These are phyloP conservation scores for Sitta carolinensis DNA, from an alignment of 2,797 vertebrate species.

Conservation along the genomic window DNA sequence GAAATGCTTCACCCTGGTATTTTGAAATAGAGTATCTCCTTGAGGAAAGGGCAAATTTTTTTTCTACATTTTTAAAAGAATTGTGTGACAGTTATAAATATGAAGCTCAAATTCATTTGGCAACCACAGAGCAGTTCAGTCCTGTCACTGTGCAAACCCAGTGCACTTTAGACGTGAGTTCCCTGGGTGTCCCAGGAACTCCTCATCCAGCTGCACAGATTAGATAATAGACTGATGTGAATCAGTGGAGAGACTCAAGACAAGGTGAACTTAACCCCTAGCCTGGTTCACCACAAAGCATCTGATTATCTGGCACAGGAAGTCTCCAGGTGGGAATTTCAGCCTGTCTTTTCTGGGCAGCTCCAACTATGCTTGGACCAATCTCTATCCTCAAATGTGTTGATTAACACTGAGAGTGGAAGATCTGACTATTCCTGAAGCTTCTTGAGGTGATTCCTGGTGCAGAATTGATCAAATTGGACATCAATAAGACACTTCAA, in stretches of 20 bases:
- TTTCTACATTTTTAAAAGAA: not conserved
- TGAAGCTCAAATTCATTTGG: not conserved
- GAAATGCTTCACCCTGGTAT: not conserved
- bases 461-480: not conserved
- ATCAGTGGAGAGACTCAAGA: not conserved
- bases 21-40: constrained; percentile 5
- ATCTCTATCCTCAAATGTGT: not conserved
- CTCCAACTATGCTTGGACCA: not conserved
- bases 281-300: not conserved
- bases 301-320: not conserved
- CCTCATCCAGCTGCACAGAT: not conserved
- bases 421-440: not conserved
- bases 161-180: not conserved
- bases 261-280: constrained; percentile 14
- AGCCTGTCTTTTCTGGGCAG: not conserved
- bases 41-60: not conserved
- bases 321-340: constrained; percentile 3
- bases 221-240: not conserved
- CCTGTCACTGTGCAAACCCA: not conserved
- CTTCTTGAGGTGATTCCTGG: not conserved
- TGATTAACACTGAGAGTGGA: not conserved
- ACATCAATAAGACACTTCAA: not conserved
- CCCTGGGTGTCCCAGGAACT: not conserved
- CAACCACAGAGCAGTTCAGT: not conserved
- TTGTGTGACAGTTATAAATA: not conserved